Conservation (phyloP, 2,797 vertebrate species). For the Enteromius thamalakanensis region DNA sequence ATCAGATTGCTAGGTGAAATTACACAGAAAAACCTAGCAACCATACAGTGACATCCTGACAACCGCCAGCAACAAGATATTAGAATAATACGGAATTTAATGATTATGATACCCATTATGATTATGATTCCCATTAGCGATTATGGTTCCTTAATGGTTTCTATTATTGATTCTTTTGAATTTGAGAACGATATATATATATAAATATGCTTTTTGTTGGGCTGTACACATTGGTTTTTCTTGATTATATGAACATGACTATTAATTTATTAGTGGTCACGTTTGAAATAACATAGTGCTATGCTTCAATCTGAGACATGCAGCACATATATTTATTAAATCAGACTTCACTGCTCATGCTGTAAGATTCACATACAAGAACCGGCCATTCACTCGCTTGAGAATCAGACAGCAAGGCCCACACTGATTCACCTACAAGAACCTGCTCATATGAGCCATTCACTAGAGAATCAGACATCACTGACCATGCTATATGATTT, state of each 20-base stretch:
- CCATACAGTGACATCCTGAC: neutral
- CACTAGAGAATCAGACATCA: neutral
- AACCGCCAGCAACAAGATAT: neutral
- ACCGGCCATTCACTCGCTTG: no score
- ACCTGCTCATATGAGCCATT: no score
- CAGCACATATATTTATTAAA: neutral
- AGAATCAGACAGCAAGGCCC: no score
- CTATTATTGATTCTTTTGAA: neutral
- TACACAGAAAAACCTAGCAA: neutral
- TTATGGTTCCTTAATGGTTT: neutral
- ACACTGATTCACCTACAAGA: no score
- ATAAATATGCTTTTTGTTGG: neutral
- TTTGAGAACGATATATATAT: neutral
- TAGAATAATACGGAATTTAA: neutral
- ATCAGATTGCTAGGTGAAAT: neutral
- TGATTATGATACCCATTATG: neutral
- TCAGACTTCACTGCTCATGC: neutral
- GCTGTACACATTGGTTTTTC: neutral
- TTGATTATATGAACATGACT: neutral
- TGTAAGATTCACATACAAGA: neutral
- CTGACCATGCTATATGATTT: neutral
- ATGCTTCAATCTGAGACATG: neutral
- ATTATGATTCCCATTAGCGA: neutral
- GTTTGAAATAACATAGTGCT: neutral
- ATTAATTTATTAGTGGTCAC: neutral